Conservation (phyloP, 2,797 vertebrate species). For the Malacoraja senta region DNA sequence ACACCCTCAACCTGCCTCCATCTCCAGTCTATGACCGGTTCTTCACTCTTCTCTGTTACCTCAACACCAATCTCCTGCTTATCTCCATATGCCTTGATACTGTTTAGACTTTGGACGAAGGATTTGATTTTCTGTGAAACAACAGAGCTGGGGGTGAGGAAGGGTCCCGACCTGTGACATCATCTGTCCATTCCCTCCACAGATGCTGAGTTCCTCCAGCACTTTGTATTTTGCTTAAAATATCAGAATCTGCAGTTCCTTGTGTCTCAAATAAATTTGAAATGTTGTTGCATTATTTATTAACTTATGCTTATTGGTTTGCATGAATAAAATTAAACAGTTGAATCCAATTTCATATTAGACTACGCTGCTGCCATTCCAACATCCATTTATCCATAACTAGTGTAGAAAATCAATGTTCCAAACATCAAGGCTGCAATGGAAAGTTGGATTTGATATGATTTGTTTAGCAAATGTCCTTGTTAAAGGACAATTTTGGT, state of each 20-base stretch:
- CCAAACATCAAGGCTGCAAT: not conserved
- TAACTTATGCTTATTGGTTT: not conserved
- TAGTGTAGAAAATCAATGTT: not conserved
- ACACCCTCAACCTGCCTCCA: not conserved
- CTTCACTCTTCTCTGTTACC: not conserved
- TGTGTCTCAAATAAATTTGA: not conserved
- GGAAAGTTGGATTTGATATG: not conserved
- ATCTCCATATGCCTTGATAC: too few relatives aligned
- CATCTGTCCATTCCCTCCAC: too few relatives aligned
- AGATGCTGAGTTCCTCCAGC: too few relatives aligned
- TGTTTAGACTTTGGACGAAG: not conserved
- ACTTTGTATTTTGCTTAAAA: too few relatives aligned
- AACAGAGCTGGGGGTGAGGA: too few relatives aligned
- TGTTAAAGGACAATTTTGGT: constrained; percentile 19
- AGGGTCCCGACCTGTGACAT: too few relatives aligned
- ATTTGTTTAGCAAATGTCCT: constrained; percentile 24
- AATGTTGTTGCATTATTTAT: not conserved
- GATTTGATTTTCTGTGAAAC: not conserved
- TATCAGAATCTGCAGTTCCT: too few relatives aligned
- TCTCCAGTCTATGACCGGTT: not conserved
- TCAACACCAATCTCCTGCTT: too few relatives aligned
- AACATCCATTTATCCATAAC: not conserved
- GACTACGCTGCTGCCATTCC: not conserved
- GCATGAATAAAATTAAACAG: not conserved
- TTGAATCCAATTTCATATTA: not conserved